Evolutionary conservation across 2,888 invertebrate species (phyloP).

Genomic region (Netelia melanura): DNA sequence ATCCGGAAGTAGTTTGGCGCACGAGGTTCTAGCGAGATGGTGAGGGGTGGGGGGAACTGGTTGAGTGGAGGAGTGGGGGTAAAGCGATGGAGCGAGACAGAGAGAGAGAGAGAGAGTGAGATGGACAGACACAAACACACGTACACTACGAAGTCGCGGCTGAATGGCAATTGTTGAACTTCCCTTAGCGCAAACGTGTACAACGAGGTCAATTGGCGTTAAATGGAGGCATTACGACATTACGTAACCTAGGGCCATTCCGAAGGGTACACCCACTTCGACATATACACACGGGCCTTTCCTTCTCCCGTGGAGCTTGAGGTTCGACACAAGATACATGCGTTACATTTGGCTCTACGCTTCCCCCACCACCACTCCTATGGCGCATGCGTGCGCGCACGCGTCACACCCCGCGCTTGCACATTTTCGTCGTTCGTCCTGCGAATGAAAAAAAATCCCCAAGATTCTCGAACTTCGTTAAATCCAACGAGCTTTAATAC

Average conservation of each 20-base stretch:
- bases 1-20: conserved; percentile 67
- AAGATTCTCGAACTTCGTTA: neutral
- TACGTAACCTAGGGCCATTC: conserved; percentile 84
- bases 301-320: conserved; percentile 22
- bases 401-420: neutral
- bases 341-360: no score
- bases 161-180: conserved; percentile 85
- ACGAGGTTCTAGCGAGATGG: conserved; percentile 56
- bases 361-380: no score
- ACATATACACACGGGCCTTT: conserved; percentile 67
- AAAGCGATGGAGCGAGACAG: neutral
- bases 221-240: conserved; percentile 84
- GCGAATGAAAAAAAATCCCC: neutral
- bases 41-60: neutral
- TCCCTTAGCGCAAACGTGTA: conserved; percentile 84
- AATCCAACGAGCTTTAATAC: neutral
- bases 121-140: conserved; percentile 21
- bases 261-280: conserved; percentile 83
- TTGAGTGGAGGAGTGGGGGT: no score
- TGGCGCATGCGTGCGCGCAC: neutral
- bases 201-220: conserved; percentile 85
- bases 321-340: no score
- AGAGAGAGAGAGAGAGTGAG: conserved; percentile 14
- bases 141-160: conserved; percentile 68
- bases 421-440: neutral